Base-by-base conservation (phyloP, 2,888 invertebrate genomes). In the Neria commutata region DNA sequence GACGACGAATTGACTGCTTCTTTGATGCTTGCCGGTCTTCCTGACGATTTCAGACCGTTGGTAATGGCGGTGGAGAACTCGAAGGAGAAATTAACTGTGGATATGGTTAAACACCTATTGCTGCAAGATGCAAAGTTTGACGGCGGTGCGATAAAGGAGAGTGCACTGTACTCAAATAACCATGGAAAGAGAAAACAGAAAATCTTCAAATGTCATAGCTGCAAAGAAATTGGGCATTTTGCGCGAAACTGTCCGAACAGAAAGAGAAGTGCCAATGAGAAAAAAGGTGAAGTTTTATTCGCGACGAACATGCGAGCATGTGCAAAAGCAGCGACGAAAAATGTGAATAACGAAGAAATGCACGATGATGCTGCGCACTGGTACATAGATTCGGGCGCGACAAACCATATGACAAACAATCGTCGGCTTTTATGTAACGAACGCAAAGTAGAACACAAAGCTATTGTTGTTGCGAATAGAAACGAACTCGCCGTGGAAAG, bases 81-180 rank as follows among this genome's bases (percentile, higher is more conserved):
- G 8, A 54, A 57, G 45, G 42, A 40, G n/a, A 47, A 59, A 23
- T 25, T 61, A 1, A 60, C 56, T 2, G 47, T 60, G 10, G 63
- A 65, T 46, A 45, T 14, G 4, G 61, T 62, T 8, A 64, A 59
- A 34, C 61, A 51, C 17, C 23, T 60, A 29, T 42, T 62, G 3
- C 34, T 67, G 14, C 65, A 62, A 58, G 66, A 60, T 53, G 46
- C 47, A 10, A 61, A 62, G 25, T 58, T 65, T 37, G 59, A 62
- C 48, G 57, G 47, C 8, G n/a, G n/a, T n/a, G 57, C 57, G 47
- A 46, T 19, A 48, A 11, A 23, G 10, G 61, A 56, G 2, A 59
- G 47, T 49, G 61, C 56, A 37, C 46, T 64, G 19, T 48, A 56
- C 50, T 26, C 49, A 14, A 49, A 60, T 23, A 48, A 55, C 26